Evolutionary conservation across 53 echinoderm and acorn worm genomes (phyloP), one percentile per base, ranked within the genome.

Genomic region (Pentamera pediparva): DNA sequence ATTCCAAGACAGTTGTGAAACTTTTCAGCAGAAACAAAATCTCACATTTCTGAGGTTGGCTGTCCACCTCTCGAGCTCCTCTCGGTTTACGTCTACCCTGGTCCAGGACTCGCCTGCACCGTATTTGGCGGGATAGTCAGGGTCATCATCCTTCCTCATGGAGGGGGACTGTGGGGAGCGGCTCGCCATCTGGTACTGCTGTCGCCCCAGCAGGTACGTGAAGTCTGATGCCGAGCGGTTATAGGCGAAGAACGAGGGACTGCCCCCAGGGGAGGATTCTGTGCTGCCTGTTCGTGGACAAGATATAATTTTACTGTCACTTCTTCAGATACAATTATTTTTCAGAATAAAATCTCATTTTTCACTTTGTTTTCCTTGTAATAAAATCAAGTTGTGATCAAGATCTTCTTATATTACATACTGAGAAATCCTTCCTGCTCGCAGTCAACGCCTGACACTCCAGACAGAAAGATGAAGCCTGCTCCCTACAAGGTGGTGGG

Each of bases 151-250:
- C 32, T 85, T 86, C 35, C 87, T 61, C 25, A 88, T 75, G 6
- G 90, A 79, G 5, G 84, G 82, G 0, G 91, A 91, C 80, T 96
- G 98, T 5, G 98, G 98, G 3, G 98, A 96, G 27, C 98, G 79
- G 41, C 83, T 96, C 28, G 98, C 91, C 61, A 96, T 63, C 86
- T 96, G 98, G 84, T 96, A 96, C 53, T 96, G 98, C 70, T 86
- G 91, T 70, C 87, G 88, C 31, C 98, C 85, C 54, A 96, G 62
- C 2, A 96, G 70, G n/a, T 92, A 91, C 15, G 88, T 96, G 86
- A 91, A 96, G 61, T 96, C 98, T 3, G 90, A 78, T 3, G 86
- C 88, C 20, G 96, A 88, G 41, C 98, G 87, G 61, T 85, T 96
- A 79, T 91, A 88, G 0, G 98, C 73, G 84, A 91, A 96, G 72